Evolutionary conservation across 2,888 invertebrate species (phyloP), one percentile per base, ranked within the genome.

Genomic region (Sinohyriopsis cumingii): DNA sequence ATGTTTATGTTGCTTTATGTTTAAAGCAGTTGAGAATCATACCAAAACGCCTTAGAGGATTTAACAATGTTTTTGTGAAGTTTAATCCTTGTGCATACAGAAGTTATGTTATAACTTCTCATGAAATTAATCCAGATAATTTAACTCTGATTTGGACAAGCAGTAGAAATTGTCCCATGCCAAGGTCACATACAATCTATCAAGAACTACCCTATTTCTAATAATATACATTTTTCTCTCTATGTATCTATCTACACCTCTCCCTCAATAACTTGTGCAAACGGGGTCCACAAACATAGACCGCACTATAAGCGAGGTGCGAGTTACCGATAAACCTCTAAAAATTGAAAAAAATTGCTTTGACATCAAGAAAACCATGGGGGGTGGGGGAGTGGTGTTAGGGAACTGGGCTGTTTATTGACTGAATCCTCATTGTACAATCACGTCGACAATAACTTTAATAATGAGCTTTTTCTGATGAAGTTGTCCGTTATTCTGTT

Each of bases 1-100:
- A 86, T 70, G 84, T 86, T 1, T 86, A 84, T 61, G 68, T 85
- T 1, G 82, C 84, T 3, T 22, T 86, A 55, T 85, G 85, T 74
- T 59, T 82, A 22, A 72, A 81, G 57, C 76, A 76, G 60, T 57
- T 81, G 3, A 73, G 78, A 0, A 57, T 84, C 7, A 54, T 63
- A 54, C 84, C 84, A 0, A 56, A 77, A 0, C 65, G 73, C 25
- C 57, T 85, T 6, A 33, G 61, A 12, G 84, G 84, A 18, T 85
- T 85, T 68, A 70, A 60, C 63, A 82, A 86, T 63, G 62, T 76
- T 60, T 53, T 68, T 15, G 71, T 74, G 12, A 62, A 70, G 0
- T 83, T 80, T 67, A 75, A 77, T 9, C 63, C 73, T 3, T 84
- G 84, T 75, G 59, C 25, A 6, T 86, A 80, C 65, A 75, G 78